Evolutionary conservation across 1,140 invertebrate genomes (phyloP), one percentile per base, ranked within the genome.

Genomic region (Tribolium castaneum): DNA sequence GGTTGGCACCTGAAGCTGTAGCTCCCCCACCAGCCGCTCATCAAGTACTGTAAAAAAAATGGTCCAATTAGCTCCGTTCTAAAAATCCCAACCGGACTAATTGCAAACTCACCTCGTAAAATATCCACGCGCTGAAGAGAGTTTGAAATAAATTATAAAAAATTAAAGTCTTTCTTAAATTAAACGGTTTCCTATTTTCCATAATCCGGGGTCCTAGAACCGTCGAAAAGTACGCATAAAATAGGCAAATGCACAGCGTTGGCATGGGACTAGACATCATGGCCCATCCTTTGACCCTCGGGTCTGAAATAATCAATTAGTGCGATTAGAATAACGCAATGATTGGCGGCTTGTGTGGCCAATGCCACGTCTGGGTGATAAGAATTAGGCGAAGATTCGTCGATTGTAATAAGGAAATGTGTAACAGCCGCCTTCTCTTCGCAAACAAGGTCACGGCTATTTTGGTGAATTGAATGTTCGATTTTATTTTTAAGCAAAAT

Each of bases 1-100:
- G 96, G 95, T 88, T 99, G 96, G 89, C 97, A 99, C 81, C 92
- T 92, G 86, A 97, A 96, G 88, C 94, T 96, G 88, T 98, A 98
- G 80, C 93, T 90, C 81, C 92, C 93, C 90, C 92, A 93, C 93
- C 94, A 95, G 71, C 94, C 94, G 81, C 94, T 95, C 90, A 92
- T 92, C 87, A 95, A 88, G 87, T 94, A 95, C 94, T 95, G 88
- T 82, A 90, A 89, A 74, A 72, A 72, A 76, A n/a, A n/a, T n/a
- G n/a, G n/a, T 72, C 0, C 19, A 72, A 50, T 75, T 75, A 30
- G 52, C 25, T 75, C 34, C 10, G 25, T 34, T 52, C 39, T 39
- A 70, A 1, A 70, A 39, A 70, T 25, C 30, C 6, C 12, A 34
- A 2, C 22, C 12, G 22, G 1, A 35, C 30, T 59, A 45, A 50